phyloP scores from a whole-genome alignment of 2,113 vertebrate species.

The Malurus alboscapulatus region DNA sequence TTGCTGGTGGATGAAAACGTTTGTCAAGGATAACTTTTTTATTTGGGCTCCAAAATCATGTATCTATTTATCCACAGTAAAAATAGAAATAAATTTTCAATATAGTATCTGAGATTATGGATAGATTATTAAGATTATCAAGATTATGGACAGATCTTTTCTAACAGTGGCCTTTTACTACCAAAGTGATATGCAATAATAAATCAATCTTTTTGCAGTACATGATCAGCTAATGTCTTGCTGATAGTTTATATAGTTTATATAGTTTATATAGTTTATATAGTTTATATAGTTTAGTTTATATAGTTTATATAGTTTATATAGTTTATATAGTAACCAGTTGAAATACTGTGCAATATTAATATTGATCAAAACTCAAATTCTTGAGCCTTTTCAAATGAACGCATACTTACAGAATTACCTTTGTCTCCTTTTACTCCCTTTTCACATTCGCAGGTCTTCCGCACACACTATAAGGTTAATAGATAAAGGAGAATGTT shows the following conservation, averaged over 20 bases:
- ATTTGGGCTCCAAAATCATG: not conserved
- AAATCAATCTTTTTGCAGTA: not conserved
- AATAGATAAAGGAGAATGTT: not conserved
- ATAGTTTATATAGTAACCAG: not conserved
- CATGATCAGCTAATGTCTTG: not conserved
- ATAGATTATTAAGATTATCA: not conserved
- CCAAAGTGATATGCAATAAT: not conserved
- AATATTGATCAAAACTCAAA: not conserved
- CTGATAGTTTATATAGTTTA: not conserved
- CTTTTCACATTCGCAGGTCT: constrained; percentile 80
- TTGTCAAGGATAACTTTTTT: not conserved
- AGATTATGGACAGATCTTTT: not conserved
- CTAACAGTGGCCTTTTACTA: not conserved
- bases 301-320: not conserved
- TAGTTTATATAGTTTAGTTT: too few relatives aligned
- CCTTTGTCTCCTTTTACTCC: constrained; percentile 79
- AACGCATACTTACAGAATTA: constrained; percentile 76
- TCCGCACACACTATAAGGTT: constrained; percentile 75
- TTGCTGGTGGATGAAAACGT: not conserved
- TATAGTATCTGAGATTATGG: not conserved
- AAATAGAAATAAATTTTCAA: not conserved
- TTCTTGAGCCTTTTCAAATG: not conserved
- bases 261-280: not conserved
- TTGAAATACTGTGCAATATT: not conserved
- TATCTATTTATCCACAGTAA: not conserved